phyloP scores from a whole-genome alignment of 2,888 invertebrate genomes.

The Perizoma affinitatum region DNA sequence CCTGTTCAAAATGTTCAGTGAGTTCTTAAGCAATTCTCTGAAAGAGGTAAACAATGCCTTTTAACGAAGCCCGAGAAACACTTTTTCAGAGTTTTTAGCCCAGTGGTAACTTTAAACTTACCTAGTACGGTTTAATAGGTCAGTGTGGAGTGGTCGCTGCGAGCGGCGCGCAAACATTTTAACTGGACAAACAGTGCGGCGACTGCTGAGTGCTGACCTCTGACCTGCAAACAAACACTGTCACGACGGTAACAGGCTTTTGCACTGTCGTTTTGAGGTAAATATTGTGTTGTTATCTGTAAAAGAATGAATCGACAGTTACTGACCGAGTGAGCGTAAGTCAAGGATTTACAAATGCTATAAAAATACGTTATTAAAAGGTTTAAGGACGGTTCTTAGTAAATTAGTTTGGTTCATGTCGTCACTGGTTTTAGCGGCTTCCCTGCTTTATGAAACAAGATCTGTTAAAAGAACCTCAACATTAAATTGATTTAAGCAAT shows the following conservation, averaged over 20 bases:
- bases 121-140: slow-evolving; percentile 34
- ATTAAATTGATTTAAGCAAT: too few relatives aligned
- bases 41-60: background rate
- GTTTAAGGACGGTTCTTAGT: too few relatives aligned
- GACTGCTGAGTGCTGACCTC: slow-evolving; percentile 36
- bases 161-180: slow-evolving; percentile 68
- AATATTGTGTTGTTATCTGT: background rate
- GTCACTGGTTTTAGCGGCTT: too few relatives aligned
- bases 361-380: too few relatives aligned
- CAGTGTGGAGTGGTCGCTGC: slow-evolving; percentile 22
- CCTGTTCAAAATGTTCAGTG: too few relatives aligned
- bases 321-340: too few relatives aligned
- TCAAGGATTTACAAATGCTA: too few relatives aligned
- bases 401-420: too few relatives aligned
- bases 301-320: too few relatives aligned
- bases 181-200: slow-evolving; percentile 61
- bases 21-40: too few relatives aligned
- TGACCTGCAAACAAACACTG: slow-evolving; percentile 54
- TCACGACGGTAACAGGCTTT: slow-evolving; percentile 32
- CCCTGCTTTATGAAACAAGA: too few relatives aligned
- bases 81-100: slow-evolving; percentile 1
- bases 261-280: background rate
- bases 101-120: slow-evolving; percentile 28
- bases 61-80: background rate
- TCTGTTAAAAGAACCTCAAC: too few relatives aligned